Conservation (phyloP, 2,113 vertebrate genomes). For the Pedetes capensis region DNA sequence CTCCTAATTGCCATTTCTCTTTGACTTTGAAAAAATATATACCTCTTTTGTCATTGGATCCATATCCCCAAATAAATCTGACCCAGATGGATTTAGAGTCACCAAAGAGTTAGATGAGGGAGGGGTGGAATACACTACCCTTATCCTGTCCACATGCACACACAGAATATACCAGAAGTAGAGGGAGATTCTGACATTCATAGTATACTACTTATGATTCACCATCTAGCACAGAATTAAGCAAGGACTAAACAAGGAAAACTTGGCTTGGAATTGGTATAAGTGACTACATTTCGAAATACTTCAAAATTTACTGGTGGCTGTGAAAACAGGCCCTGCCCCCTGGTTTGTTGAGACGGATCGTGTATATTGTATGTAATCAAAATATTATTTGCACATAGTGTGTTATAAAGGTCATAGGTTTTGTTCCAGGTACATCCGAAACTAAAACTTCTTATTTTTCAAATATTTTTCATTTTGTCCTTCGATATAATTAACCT, state of each 20-base stretch:
- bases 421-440: neutral
- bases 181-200: neutral
- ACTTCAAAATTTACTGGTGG: neutral
- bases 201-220: no score
- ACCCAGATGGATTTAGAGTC: neutral
- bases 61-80: neutral
- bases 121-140: neutral
- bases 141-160: accelerated
- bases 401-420: neutral
- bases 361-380: neutral
- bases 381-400: neutral
- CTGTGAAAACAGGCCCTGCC: neutral
- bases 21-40: neutral
- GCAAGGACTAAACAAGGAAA: neutral
- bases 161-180: neutral
- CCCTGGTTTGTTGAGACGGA: neutral
- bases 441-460: neutral
- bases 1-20: neutral
- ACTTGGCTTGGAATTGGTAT: neutral
- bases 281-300: neutral
- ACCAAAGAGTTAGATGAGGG: neutral
- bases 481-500: neutral
- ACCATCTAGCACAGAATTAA: neutral
- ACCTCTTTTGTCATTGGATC: neutral
- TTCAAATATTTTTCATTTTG: neutral